Evolutionary conservation across 2,888 invertebrate species (phyloP), one percentile per base, ranked within the genome.

Genomic region (Resseliella maxima): DNA sequence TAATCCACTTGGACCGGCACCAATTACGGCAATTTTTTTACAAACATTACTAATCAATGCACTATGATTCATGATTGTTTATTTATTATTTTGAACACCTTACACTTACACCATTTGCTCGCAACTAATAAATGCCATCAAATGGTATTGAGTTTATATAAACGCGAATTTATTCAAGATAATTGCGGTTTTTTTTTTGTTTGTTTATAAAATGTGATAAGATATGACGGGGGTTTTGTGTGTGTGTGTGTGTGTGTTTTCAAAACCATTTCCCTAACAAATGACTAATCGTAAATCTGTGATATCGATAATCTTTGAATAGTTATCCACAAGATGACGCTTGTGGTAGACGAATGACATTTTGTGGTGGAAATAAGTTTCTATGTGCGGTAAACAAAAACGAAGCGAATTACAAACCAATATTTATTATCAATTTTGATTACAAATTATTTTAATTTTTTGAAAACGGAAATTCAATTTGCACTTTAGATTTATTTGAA

Each of bases 1-100:
- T 50, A 98, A 92, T 0, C 98, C 98, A 0, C 97, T 96, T 0
- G 96, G 96, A 5, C 98, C 98, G 0, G 96, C 97, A 21, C 98
- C 98, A 89, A 98, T 94, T 64, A 98, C 94, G 85, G 94, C 94
- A 8, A 95, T 72, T 18, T n/a, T 45, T 50, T 50, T 50, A 50
- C 41, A 5, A 41, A 41, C 41, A 41, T 41, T 41, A 8, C 41
- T 12, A n/a, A n/a, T n/a, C n/a, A n/a, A n/a, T n/a, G n/a, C n/a
- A n/a, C n/a, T n/a, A n/a, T n/a, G n/a, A n/a, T n/a, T n/a, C n/a
- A n/a, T n/a, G n/a, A n/a, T n/a, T 45, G 45, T 45, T 45, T 12
- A 45, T 45, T 45, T n/a, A n/a, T n/a, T n/a, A n/a, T n/a, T n/a
- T n/a, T n/a, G n/a, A n/a, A n/a, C n/a, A n/a, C n/a, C n/a, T n/a